Base-by-base conservation (phyloP, 2,113 vertebrate genomes). In the Meleagris gallopavo region DNA sequence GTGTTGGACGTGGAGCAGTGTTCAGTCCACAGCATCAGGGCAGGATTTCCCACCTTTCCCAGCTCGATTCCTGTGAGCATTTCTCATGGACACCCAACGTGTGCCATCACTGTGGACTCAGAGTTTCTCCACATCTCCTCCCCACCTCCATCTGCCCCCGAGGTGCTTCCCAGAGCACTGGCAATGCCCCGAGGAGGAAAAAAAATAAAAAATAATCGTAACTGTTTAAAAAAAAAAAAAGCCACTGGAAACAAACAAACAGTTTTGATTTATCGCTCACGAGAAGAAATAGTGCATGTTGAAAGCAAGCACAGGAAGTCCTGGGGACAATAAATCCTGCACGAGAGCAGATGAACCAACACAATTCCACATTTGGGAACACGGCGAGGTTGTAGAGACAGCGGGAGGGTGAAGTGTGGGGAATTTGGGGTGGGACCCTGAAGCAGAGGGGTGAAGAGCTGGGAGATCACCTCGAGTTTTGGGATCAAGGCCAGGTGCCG, bases 261-360 rank as follows among this genome's bases (percentile, higher is more conserved):
- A 55, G 74, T 73, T 90, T 86, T 90, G 95, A 91, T 95, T 96
- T 65, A 67, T 84, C 0, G 60, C 73, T 36, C 84, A 34, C 4
- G 32, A 86, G 82, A 84, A 82, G 86, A 90, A 86, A 81, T 58
- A 2, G 45, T 84, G 73, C 11, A 55, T 15, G 41, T 72, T 79
- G 93, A 83, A 79, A 94, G 91, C 80, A 91, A 73, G 94, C 11
- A 36, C 95, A 41, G 96, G 92, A 89, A 94, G 15, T 71, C 79
- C 36, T 25, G 2, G 67, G 84, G 83, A 76, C 69, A 16, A 9
- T 94, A 94, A 97, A 96, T 95, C 92, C 93, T 81, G 0, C 0
- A 43, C 1, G 73, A 87, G 76, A 93, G 22, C 1, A 36, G 87
- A 41, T 8, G 43, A 88, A 93, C 70, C 27, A 2, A 70, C 2